These are phyloP conservation scores for Enteromius mattozi DNA, from an alignment of 2,797 vertebrate species.

Conservation along the genomic window DNA sequence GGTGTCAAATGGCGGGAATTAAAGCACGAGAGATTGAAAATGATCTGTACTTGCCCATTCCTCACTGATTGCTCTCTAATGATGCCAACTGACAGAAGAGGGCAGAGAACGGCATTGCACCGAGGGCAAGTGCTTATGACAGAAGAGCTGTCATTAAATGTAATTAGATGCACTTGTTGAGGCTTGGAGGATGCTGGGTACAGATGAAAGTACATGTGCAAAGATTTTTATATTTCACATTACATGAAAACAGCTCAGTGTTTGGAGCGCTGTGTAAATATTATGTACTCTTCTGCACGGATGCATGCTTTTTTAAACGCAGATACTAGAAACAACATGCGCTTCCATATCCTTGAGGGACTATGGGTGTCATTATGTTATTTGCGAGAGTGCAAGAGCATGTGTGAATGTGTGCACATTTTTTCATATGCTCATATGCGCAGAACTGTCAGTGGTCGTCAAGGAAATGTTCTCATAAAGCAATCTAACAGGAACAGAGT, in stretches of 20 bases:
- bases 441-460: constrained; percentile 6
- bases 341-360: background rate
- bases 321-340: constrained; percentile 6
- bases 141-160: constrained; percentile 30
- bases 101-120: constrained; percentile 16
- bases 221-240: background rate
- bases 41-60: constrained; percentile 10
- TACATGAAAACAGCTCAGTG: background rate
- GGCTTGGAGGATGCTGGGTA: constrained; percentile 22
- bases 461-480: constrained; percentile 49
- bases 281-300: background rate
- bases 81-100: constrained; percentile 12
- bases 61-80: constrained; percentile 11
- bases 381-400: background rate
- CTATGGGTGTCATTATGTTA: background rate
- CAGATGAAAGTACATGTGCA: constrained; percentile 13
- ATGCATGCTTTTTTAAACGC: background rate
- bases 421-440: constrained; percentile 15
- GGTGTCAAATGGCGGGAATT: background rate
- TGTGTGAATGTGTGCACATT: constrained; percentile 15
- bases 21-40: constrained; percentile 13
- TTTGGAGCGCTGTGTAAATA: background rate
- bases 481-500: constrained; percentile 47
- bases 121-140: constrained; percentile 31
- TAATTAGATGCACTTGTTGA: constrained; percentile 41